Evolutionary conservation across 1,140 invertebrate genomes (phyloP), one percentile per base, ranked within the genome.

Genomic region (Choristoneura fumiferana): DNA sequence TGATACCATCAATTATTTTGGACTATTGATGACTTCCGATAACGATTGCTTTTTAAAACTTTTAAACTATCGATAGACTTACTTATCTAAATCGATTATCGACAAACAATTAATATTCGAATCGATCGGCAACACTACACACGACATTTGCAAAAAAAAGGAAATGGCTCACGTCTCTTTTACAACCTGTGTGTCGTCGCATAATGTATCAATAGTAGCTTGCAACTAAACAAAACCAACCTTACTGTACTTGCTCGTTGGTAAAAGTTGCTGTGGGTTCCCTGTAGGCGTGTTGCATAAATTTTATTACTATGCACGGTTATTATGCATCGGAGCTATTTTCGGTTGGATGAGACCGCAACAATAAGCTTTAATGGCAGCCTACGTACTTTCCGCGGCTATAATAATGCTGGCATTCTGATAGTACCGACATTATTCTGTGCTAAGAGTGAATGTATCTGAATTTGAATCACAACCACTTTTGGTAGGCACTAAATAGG

Each of bases 281-380:
- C 67, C 67, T 68, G 64, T 49, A 57, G 52, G 35, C 5, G 18
- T 9, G 18, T 53, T 39, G 45, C 54, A 73, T 74, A 64, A 69
- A 69, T 68, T 76, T 67, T 75, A 76, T 78, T 72, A 69, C 62
- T 45, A 61, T 52, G 54, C 63, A 67, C 57, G 60, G 62, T 60
- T 67, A 76, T 71, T 73, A 78, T 63, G 38, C 45, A 57, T 59
- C 67, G 61, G 68, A 58, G 73, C 65, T 78, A 78, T 76, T 78
- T 73, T 69, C 60, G 65, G 66, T 61, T 9, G 39, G 62, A 67
- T 55, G 55, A 37, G 61, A 71, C 66, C 66, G 57, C 73, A 72
- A 69, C 59, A 71, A 64, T 62, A 62, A 59, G 57, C 43, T 43
- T 14, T 70, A 70, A 73, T 73, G 63, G 62, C 22, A 3, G 22